Evolutionary conservation across 2,888 invertebrate species (phyloP), one percentile per base, ranked within the genome.

Genomic region (Eueremaeus valkanovi): DNA sequence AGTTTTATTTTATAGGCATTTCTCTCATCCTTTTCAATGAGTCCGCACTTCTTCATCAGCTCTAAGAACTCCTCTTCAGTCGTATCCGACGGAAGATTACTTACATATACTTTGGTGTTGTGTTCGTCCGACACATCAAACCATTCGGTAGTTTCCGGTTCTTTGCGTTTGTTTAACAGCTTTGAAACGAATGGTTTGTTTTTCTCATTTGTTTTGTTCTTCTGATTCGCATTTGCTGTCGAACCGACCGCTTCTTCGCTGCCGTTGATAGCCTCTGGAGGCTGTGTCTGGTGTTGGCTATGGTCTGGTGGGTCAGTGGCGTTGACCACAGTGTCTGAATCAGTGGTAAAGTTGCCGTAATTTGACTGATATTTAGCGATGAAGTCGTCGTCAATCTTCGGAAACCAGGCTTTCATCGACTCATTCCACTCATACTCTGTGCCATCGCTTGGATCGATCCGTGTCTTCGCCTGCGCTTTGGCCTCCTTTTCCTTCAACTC

Each of bases 61-160:
- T 93, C 91, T 63, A 92, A 88, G 85, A 95, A 93, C 78, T 95
- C 91, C 27, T 85, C 84, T 81, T 95, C 90, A 0, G 92, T 93
- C 76, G 93, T 89, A 80, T 95, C 93, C 75, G 87, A 82, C 0
- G 99, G 98, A 79, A 99, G 86, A 82, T 94, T 93, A 31, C 91
- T 90, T 3, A 99, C 95, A 85, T 99, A 99, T 0, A 99, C 95
- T 84, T 95, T 95, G 1, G 95, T 95, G 82, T 95, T 97, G 81
- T 90, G 89, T 31, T 89, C 88, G 76, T 94, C 91, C 78, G 93
- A 89, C 40, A 93, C 85, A 78, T 99, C 92, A 85, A 99, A 97
- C 99, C 99, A 99, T 90, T 83, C 87, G 82, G 33, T 5, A 3
- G 33, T 82, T 85, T 11, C 82, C 81, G 45, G 81, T 80, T 83